Evolutionary conservation across 2,888 invertebrate genomes (phyloP).

Genomic region (Zygothrica quintamaculata): DNA sequence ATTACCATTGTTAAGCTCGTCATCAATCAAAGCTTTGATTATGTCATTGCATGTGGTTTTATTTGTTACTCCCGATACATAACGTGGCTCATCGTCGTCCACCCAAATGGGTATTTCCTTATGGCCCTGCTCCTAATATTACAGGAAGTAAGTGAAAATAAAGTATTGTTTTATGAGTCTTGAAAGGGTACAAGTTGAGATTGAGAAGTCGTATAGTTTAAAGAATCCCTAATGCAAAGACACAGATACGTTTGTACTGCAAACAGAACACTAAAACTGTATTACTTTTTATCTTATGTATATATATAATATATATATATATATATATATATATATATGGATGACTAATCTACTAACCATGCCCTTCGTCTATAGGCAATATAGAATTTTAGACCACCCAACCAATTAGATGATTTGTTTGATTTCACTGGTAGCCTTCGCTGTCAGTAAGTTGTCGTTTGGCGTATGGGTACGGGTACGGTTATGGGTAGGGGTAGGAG

Average conservation of each 20-base stretch:
- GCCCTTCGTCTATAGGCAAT: slow-evolving; percentile 21
- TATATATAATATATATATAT: too few relatives aligned
- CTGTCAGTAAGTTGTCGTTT: background rate
- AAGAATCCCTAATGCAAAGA: too few relatives aligned
- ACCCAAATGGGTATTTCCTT: slow-evolving; percentile 84
- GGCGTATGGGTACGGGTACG: slow-evolving; percentile 1
- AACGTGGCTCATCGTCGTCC: slow-evolving; percentile 80
- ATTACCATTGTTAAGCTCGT: slow-evolving; percentile 79
- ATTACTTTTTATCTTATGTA: too few relatives aligned
- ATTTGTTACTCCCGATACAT: slow-evolving; percentile 83
- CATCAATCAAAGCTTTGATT: slow-evolving; percentile 84
- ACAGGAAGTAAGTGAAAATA: slow-evolving; percentile 10
- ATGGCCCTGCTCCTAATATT: slow-evolving; percentile 75
- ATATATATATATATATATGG: too few relatives aligned
- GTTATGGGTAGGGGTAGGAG: slow-evolving; percentile 3
- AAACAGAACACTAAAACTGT: too few relatives aligned
- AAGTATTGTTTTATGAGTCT: slow-evolving; percentile 21
- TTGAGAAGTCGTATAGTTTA: too few relatives aligned
- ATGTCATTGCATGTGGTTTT: slow-evolving; percentile 84
- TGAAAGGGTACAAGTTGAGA: background rate
- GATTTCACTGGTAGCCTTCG: slow-evolving; percentile 54
- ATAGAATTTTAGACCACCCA: slow-evolving; percentile 40
- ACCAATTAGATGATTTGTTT: slow-evolving; percentile 70
- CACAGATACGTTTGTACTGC: too few relatives aligned
- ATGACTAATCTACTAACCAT: slow-evolving; percentile 45